Conservation (phyloP, 2,797 vertebrate genomes). For the Crocodylus rhombifer region DNA sequence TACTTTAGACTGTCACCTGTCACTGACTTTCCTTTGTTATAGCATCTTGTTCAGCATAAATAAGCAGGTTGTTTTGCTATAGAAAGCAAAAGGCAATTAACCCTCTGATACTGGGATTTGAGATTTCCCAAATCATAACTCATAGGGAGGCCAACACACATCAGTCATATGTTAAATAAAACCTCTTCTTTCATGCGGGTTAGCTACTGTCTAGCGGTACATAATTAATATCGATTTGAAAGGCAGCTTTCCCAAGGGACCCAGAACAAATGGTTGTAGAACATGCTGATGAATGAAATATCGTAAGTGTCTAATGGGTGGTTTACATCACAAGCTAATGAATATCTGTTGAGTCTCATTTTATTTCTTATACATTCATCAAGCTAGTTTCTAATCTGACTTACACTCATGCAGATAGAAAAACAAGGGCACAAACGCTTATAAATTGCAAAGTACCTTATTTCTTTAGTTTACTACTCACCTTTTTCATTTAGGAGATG, state of each 20-base stretch:
- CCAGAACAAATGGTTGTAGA: constrained; percentile 44
- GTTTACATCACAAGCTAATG: neutral
- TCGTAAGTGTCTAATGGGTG: neutral
- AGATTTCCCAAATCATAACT: neutral
- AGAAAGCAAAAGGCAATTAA: neutral
- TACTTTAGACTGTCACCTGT: neutral
- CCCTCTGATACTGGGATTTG: neutral
- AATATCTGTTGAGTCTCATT: neutral
- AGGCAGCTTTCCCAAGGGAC: constrained; percentile 58
- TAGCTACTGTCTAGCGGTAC: constrained; percentile 62
- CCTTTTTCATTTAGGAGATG: neutral
- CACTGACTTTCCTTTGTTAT: neutral
- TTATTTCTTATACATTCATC: neutral
- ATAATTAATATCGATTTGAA: constrained; percentile 71
- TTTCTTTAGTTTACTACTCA: constrained; percentile 33
- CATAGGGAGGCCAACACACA: neutral
- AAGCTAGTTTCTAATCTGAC: constrained; percentile 2
- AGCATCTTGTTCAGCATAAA: neutral
- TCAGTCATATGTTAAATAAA: constrained; percentile 52
- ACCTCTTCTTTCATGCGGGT: constrained; percentile 53
- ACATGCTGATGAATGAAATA: constrained; percentile 54
- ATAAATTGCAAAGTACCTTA: neutral
- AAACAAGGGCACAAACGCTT: neutral
- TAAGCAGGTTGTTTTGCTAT: neutral
- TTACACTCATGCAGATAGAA: neutral